These are phyloP conservation scores for Drusus annulatus DNA, from an alignment of 1,140 invertebrate species.

Conservation along the genomic window DNA sequence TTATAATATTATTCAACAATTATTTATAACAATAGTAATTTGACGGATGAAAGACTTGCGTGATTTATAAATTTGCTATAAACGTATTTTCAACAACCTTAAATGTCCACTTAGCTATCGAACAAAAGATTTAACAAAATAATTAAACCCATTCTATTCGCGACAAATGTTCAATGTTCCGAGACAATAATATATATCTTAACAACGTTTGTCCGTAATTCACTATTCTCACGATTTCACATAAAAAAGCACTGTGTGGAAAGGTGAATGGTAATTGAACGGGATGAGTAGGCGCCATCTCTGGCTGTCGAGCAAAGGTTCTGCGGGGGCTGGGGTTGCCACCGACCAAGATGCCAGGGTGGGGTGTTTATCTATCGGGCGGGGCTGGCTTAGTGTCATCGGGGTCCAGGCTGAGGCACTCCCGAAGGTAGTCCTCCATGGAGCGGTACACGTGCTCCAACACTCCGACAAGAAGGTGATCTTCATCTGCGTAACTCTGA, in stretches of 20 bases:
- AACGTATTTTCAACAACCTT: slow-evolving; percentile 46
- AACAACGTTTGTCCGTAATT: background rate
- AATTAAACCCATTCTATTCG: background rate
- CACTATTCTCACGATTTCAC: slow-evolving; percentile 25
- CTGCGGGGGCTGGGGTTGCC: background rate
- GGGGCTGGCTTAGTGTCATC: slow-evolving; percentile 74
- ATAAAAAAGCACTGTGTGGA: slow-evolving; percentile 21
- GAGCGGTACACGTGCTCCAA: slow-evolving; percentile 87
- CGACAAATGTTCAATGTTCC: slow-evolving; percentile 1
- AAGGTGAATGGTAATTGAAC: slow-evolving; percentile 2
- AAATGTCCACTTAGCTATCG: slow-evolving; percentile 19
- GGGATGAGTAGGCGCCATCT: slow-evolving; percentile 6
- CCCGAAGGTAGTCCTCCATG: slow-evolving; percentile 88
- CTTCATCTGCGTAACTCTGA: slow-evolving; percentile 88
- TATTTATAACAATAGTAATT: slow-evolving; percentile 55
- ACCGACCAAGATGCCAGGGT: background rate
- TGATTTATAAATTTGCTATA: slow-evolving; percentile 54
- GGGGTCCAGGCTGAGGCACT: slow-evolving; percentile 87
- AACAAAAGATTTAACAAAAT: background rate
- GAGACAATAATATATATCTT: background rate
- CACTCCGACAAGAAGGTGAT: slow-evolving; percentile 82
- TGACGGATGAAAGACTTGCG: slow-evolving; percentile 58
- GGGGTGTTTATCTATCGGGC: slow-evolving; percentile 68
- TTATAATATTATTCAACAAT: slow-evolving; percentile 57
- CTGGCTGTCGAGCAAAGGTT: background rate